phyloP scores from a whole-genome alignment of 2,113 vertebrate genomes.

The Anhinga anhinga region DNA sequence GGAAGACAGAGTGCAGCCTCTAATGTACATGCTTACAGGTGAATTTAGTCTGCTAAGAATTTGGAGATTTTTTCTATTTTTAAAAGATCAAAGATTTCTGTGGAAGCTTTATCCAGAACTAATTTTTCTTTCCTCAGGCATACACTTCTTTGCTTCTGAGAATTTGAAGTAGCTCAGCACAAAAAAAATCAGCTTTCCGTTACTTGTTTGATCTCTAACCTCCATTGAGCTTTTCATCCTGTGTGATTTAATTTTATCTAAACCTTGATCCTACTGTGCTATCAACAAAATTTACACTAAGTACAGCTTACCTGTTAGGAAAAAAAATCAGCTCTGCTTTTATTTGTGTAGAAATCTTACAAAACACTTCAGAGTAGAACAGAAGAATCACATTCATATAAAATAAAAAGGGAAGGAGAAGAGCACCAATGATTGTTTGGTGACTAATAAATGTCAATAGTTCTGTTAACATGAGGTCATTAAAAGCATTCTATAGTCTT shows the following conservation, averaged over 20 bases:
- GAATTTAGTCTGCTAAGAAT: neutral
- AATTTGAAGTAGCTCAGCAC: neutral
- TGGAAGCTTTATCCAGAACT: neutral
- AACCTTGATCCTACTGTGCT: neutral
- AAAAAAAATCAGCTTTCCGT: neutral
- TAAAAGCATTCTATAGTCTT: neutral
- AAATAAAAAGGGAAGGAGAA: neutral
- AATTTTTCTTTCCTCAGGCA: neutral
- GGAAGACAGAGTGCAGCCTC: neutral
- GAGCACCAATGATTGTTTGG: neutral
- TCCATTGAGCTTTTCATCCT: neutral
- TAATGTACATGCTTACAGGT: neutral
- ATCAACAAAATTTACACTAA: neutral
- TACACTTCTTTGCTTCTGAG: neutral
- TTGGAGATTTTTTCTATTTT: neutral
- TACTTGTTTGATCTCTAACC: neutral
- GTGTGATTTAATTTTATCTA: neutral
- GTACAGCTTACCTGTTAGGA: neutral
- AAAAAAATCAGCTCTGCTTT: neutral
- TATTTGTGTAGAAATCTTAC: neutral
- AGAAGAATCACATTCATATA: neutral
- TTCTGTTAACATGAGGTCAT: neutral
- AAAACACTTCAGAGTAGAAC: neutral
- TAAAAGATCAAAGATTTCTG: neutral
- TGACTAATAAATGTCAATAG: neutral